Base-by-base conservation (phyloP, 2,113 vertebrate species). In the Stercorarius parasiticus region DNA sequence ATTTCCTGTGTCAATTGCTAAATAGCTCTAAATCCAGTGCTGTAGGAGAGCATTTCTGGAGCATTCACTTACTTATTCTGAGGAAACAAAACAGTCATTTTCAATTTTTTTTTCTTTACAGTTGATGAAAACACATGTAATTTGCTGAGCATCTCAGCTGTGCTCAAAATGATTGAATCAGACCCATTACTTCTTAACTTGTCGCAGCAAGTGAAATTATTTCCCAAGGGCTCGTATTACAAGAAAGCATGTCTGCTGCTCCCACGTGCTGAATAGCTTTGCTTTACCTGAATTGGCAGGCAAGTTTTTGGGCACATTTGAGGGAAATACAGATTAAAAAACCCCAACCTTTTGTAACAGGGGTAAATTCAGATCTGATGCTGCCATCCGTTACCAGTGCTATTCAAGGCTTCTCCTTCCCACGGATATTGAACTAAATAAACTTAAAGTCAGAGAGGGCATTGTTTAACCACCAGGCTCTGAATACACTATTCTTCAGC, bases 381-480 rank as follows among this genome's bases (percentile, higher is more conserved):
- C 43, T 87, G 65, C 80, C 86, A 42, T 86, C 84, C 30, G 3
- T 88, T 94, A 88, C 62, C 55, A 5, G 27, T 10, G 74, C 91
- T 96, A 96, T 96, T 97, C 94, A 97, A 65, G 49, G 71, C 71
- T 88, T 82, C 67, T 88, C n/a, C 95, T 97, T 97, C 97, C 96
- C 95, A 96, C 93, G 95, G 97, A 95, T 97, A 97, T 97, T 96
- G 97, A 86, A 95, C 74, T 74, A 87, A 95, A 88, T 73, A 73
- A 91, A 90, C 50, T 40, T 83, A 14, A 83, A 94, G 78, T 94
- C 87, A 59, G 86, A 65, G 30, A 87, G 84, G 58, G 47, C 82
- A 81, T 17, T 86, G 62, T 91, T 93, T 77, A 55, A 96, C 90
- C 66, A 79, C 70, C 50, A 47, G 86, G 32, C 45, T 91, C 88